These are phyloP conservation scores for Eledona agricola DNA, from an alignment of 2,888 invertebrate species.

Conservation along the genomic window DNA sequence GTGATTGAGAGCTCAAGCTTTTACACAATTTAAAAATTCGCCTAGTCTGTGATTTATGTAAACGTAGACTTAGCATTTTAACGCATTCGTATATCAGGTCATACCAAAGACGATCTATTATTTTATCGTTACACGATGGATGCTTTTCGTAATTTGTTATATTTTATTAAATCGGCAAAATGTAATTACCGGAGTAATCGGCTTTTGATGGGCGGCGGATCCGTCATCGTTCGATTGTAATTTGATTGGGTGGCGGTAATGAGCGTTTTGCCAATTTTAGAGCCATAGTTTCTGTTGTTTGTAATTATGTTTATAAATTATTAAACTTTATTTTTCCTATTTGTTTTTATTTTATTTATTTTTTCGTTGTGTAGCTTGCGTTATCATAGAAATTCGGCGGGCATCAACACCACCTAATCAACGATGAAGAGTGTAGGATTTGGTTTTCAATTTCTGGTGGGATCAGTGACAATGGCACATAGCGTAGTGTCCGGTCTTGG, in stretches of 20 bases:
- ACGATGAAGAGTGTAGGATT: too few species aligned
- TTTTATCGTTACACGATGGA: constrained; percentile 21
- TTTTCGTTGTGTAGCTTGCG: constrained; percentile 13
- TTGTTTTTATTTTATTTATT: constrained; percentile 37
- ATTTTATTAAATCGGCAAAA: constrained; percentile 17
- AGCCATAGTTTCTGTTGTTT: constrained; percentile 30
- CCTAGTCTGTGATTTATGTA: constrained; percentile 31
- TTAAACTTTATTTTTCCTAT: constrained; percentile 45
- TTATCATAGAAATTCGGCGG: too few species aligned
- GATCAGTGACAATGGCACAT: constrained; percentile 34
- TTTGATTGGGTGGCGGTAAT: constrained; percentile 17
- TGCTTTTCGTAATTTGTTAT: constrained; percentile 19
- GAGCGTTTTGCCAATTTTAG: constrained; percentile 2
- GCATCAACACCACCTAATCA: too few species aligned
- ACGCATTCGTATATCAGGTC: constrained; percentile 6
- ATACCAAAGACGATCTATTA: constrained; percentile 34
- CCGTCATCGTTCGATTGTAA: too few species aligned
- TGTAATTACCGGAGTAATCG: constrained; percentile 12
- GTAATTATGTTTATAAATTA: constrained; percentile 44
- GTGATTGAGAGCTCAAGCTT: constrained; percentile 10
- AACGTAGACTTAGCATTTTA: constrained; percentile 17
- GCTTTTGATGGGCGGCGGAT: too few species aligned
- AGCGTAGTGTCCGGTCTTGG: constrained; percentile 26
- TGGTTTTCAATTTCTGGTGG: too few species aligned
- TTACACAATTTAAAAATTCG: constrained; percentile 2